These are phyloP conservation scores for Ptiloglossa arizonensis DNA, from an alignment of 1,140 invertebrate genomes.

Conservation along the genomic window DNA sequence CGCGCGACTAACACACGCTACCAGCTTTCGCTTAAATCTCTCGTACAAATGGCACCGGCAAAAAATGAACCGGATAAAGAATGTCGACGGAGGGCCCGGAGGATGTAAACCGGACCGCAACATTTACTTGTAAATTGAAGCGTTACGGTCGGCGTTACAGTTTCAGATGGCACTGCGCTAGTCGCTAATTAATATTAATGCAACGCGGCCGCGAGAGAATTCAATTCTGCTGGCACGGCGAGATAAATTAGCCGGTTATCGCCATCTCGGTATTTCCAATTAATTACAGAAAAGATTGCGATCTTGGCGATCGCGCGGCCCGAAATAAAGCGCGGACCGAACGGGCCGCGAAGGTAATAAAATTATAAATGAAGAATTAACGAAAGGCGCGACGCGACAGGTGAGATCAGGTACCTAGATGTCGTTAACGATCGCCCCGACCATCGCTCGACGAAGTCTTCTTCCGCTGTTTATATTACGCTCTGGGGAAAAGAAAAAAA, in stretches of 20 bases:
- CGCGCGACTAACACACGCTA: not conserved
- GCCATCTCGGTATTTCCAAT: constrained; percentile 51
- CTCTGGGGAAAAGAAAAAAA: not conserved
- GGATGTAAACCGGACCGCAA: constrained; percentile 8
- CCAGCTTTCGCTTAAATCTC: not conserved
- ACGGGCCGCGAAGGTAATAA: constrained; percentile 10
- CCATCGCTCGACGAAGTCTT: not conserved
- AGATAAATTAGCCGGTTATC: constrained; percentile 46
- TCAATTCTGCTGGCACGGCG: constrained; percentile 38
- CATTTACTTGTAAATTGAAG: constrained; percentile 37
- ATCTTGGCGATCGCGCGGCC: constrained; percentile 37
- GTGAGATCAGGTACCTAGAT: not conserved
- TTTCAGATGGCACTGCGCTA: constrained; percentile 45
- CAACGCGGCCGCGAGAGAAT: constrained; percentile 34
- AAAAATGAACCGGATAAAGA: not conserved
- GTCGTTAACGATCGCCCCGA: constrained; percentile 19
- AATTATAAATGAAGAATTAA: constrained; percentile 45
- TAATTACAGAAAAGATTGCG: constrained; percentile 45
- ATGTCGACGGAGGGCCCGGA: not conserved
- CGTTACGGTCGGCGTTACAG: constrained; percentile 39
- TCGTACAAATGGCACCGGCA: not conserved
- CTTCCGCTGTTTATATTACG: not conserved
- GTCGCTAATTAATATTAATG: constrained; percentile 54
- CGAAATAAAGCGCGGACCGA: constrained; percentile 16
- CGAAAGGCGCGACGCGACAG: not conserved